Evolutionary conservation across 2,113 vertebrate species (phyloP), one percentile per base, ranked within the genome.

Genomic region (Sterna hirundo): DNA sequence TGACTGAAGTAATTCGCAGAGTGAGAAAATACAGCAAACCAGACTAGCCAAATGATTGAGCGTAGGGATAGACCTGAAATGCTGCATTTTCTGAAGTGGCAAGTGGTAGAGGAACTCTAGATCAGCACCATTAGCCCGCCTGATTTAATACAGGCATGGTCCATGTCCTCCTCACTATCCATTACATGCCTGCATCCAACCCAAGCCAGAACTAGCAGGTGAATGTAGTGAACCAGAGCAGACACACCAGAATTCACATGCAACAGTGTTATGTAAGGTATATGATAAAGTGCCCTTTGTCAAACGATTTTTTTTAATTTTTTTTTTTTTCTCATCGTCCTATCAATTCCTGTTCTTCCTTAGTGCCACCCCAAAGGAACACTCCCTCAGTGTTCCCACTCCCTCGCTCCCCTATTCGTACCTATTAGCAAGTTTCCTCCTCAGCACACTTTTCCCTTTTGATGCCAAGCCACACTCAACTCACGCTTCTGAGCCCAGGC

Each of bases 221-320:
- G 54, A 83, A 74, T 30, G 10, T 9, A 46, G 14, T 36, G 46
- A 77, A 65, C 8, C 54, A n/a, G 49, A 74, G 62, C 29, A 82
- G 65, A 29, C 51, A n/a, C 12, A 55, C 4, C 32, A 62, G 52
- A 76, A 61, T 47, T 78, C 44, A 47, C 40, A 3, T 3, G 13
- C 0, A 4, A n/a, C 14, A 23, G 4, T 9, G 9, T 18, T 12
- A 40, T 13, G 26, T 3, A 44, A 23, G 8, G 19, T 62, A 26
- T 23, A 69, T 34, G 30, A 42, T 40, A 58, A 54, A 20, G 12
- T 42, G 15, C 4, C 15, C 25, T 64, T 62, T 70, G 51, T 36
- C 27, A 83, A 54, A 77, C 11, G 1, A 4, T 17, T 10, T 57
- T 69, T 30, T 1, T 38, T 55, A 25, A 6, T 58, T 75, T 81